A percentile compares a stretch with the other conserved stretches of the same genome.
Evolutionary conservation across 1,140 invertebrate genomes (phyloP).

Genomic region (Drosophila kohkoa): DNA sequence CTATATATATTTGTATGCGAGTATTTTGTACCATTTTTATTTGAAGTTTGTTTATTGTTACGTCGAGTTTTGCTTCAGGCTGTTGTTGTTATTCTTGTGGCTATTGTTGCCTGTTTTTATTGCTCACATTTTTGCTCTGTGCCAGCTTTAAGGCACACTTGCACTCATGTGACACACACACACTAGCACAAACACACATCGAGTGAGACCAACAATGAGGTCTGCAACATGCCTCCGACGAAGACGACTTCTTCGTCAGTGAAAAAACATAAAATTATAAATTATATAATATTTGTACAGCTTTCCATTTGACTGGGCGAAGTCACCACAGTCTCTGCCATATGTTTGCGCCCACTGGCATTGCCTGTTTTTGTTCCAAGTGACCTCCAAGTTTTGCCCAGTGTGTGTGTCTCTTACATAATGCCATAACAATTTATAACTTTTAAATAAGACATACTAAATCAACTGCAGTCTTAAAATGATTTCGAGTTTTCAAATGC

Average conservation of each 20-base stretch:
- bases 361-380: conserved; percentile 28
- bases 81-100: conserved; percentile 49
- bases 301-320: conserved; percentile 40
- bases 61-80: conserved; percentile 30
- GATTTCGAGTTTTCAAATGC: neutral
- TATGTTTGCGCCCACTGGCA: conserved; percentile 15
- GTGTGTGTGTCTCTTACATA: neutral
- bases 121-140: conserved; percentile 49
- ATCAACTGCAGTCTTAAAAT: no score
- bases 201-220: neutral
- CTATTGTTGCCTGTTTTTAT: conserved; percentile 63
- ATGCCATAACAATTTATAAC: conserved; percentile 2
- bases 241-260: conserved; percentile 13
- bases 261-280: conserved; percentile 74
- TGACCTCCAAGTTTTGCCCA: conserved; percentile 5
- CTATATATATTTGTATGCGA: conserved; percentile 6
- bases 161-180: conserved; percentile 56
- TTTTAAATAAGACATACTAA: conserved; percentile 4
- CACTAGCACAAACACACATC: conserved; percentile 5
- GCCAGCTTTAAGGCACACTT: conserved; percentile 51
- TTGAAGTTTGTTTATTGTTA: conserved; percentile 51
- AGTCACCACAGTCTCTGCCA: conserved; percentile 42
- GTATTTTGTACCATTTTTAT: conserved; percentile 36
- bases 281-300: conserved; percentile 75
- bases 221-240: conserved; percentile 22